These are phyloP conservation scores for Carlito syrichta DNA, from an alignment of 2,113 vertebrate genomes.

Conservation along the genomic window DNA sequence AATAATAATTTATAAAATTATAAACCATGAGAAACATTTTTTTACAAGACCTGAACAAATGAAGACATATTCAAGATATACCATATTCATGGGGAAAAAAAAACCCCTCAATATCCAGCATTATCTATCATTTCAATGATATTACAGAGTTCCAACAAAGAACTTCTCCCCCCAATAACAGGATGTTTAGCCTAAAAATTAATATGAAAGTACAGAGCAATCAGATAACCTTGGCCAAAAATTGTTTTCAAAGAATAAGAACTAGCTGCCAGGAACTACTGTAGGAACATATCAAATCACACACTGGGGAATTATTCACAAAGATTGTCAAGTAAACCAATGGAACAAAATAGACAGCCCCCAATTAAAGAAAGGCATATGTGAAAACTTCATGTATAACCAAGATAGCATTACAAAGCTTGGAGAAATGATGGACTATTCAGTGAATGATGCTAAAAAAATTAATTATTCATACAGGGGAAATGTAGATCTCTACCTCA, in stretches of 20 bases:
- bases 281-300: neutral
- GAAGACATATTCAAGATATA: neutral
- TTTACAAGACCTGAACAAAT: neutral
- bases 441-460: neutral
- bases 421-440: neutral
- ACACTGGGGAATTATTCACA: neutral
- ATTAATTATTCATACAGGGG: neutral
- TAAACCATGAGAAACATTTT: neutral
- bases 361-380: neutral
- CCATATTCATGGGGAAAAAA: neutral
- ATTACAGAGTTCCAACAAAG: neutral
- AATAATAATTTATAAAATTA: neutral
- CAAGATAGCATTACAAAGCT: neutral
- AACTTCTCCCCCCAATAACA: neutral
- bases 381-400: neutral
- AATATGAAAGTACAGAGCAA: neutral
- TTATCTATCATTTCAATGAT: neutral
- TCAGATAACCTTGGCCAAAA: neutral
- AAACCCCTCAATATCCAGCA: neutral
- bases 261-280: neutral
- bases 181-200: neutral
- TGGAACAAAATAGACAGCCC: neutral
- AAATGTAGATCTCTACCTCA: neutral
- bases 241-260: neutral
- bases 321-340: neutral